A percentile compares a stretch with the other conserved stretches of the same genome.
Conservation (phyloP, 1,140 invertebrate species). For the Harpegnathos saltator region DNA sequence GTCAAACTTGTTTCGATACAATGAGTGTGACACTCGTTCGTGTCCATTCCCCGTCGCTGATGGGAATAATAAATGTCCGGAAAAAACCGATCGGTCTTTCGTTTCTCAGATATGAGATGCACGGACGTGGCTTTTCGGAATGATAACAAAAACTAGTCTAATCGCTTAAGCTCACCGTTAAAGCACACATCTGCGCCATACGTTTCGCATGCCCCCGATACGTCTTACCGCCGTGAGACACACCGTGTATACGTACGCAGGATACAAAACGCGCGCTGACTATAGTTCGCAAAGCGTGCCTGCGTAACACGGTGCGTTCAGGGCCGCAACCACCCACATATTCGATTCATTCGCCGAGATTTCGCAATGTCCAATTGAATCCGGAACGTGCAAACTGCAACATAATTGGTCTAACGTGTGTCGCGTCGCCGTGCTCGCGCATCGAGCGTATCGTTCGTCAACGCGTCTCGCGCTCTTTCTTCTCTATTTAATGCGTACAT, state of each 20-base stretch:
- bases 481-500: no score
- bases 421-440: background rate
- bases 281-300: constrained; percentile 17
- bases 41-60: no score
- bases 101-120: no score
- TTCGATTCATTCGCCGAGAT: constrained; percentile 17
- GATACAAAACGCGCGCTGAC: constrained; percentile 19
- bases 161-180: constrained; percentile 23
- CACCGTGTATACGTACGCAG: background rate
- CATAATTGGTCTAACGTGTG: constrained; percentile 38
- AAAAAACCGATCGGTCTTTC: no score
- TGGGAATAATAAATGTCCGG: no score
- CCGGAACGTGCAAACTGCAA: constrained; percentile 42
- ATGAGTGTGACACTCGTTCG: no score
- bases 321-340: constrained; percentile 24
- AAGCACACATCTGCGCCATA: constrained; percentile 17
- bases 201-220: constrained; percentile 13
- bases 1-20: no score
- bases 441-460: background rate
- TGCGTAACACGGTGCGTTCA: constrained; percentile 50
- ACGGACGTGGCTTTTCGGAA: no score
- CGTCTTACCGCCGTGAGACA: background rate
- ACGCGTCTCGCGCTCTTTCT: background rate
- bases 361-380: constrained; percentile 45
- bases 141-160: background rate